Evolutionary conservation across 2,888 invertebrate species (phyloP).

Genomic region (Drosophila pseudotakahashii): DNA sequence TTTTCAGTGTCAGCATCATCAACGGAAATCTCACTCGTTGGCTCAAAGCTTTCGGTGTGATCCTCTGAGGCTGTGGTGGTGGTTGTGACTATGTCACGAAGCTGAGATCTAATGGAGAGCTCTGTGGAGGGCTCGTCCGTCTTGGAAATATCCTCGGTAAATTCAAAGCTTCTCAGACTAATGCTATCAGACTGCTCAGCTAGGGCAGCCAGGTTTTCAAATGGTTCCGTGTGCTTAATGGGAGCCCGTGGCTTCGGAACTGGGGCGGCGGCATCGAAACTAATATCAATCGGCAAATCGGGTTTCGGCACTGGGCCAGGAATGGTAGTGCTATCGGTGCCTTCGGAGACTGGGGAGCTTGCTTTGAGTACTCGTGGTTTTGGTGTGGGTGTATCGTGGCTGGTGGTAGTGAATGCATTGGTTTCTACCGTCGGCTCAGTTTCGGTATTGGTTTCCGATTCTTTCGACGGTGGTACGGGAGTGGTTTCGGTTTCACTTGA

Average conservation of each 20-base stretch:
- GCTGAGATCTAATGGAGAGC: constrained; percentile 69
- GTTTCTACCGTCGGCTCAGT: constrained; percentile 64
- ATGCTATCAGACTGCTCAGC: constrained; percentile 80
- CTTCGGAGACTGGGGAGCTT: constrained; percentile 74
- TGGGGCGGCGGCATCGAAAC: constrained; percentile 65
- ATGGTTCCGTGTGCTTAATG: constrained; percentile 75
- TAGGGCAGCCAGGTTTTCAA: constrained; percentile 74
- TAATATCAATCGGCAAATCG: constrained; percentile 58
- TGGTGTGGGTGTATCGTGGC: constrained; percentile 84
- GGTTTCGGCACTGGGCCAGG: constrained; percentile 64
- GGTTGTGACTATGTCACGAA: constrained; percentile 65
- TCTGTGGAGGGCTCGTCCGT: constrained; percentile 81
- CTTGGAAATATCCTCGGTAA: constrained; percentile 80
- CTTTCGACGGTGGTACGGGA: constrained; percentile 72
- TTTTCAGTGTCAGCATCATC: constrained; percentile 76
- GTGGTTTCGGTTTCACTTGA: constrained; percentile 81
- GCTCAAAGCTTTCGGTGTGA: constrained; percentile 77
- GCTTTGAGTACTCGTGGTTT: constrained; percentile 84
- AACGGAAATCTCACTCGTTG: constrained; percentile 77
- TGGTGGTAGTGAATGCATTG: constrained; percentile 58
- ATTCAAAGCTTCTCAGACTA: constrained; percentile 80
- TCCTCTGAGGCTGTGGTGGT: constrained; percentile 75
- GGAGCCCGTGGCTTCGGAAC: constrained; percentile 83
- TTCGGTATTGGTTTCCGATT: constrained; percentile 56
- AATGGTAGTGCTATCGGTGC: constrained; percentile 70